Evolutionary conservation across 2,113 vertebrate genomes (phyloP).

Genomic region (Thalassarche chlororhynchos): DNA sequence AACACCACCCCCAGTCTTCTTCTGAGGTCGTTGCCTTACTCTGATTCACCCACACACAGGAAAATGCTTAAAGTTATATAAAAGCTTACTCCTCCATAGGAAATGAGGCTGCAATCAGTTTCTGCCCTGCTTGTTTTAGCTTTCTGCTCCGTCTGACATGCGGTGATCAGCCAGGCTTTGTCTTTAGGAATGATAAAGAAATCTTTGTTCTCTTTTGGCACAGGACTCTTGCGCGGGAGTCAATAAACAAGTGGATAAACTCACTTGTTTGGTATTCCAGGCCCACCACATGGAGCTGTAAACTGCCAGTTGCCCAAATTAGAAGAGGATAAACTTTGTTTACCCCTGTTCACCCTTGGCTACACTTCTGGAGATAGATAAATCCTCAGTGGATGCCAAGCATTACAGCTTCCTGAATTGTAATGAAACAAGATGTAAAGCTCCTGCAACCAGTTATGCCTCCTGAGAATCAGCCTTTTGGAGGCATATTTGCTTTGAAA

Average conservation of each 20-base stretch:
- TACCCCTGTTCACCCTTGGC: neutral
- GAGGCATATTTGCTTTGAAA: neutral
- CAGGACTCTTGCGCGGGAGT: fast-evolving
- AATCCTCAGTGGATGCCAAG: neutral
- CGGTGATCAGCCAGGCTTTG: neutral
- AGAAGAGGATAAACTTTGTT: neutral
- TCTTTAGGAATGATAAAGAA: neutral
- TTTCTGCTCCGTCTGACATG: neutral
- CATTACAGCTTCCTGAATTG: neutral
- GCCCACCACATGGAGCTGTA: neutral
- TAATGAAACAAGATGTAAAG: neutral
- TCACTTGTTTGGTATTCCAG: neutral
- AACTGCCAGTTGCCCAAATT: neutral
- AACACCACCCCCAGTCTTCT: neutral
- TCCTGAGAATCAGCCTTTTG: neutral
- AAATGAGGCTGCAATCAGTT: neutral
- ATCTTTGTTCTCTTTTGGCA: neutral
- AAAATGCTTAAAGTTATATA: neutral
- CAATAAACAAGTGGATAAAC: neutral
- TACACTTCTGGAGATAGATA: neutral
- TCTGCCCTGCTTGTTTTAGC: neutral
- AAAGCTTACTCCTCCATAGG: neutral
- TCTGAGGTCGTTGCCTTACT: neutral
- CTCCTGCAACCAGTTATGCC: neutral
- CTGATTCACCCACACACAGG: neutral